Evolutionary conservation across 1,140 invertebrate genomes (phyloP).

Genomic region (Panulirus ornatus): DNA sequence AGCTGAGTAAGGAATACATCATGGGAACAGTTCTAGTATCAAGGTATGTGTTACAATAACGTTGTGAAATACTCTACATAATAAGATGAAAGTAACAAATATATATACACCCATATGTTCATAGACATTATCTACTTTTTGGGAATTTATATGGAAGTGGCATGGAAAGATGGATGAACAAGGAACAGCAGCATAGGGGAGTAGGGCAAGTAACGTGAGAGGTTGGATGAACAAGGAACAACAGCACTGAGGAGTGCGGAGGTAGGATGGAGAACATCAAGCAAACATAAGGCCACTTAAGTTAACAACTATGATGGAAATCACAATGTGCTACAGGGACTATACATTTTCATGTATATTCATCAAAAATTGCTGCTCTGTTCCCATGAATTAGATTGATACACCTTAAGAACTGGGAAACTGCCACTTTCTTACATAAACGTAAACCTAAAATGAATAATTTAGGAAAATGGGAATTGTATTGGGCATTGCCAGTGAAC

Average conservation of each 20-base stretch:
- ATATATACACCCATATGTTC: slow-evolving; percentile 34
- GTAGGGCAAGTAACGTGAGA: background rate
- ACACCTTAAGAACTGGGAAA: too few species aligned
- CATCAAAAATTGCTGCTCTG: too few species aligned
- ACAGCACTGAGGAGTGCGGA: background rate
- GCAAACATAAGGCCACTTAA: background rate
- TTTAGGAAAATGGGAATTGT: too few species aligned
- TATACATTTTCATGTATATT: too few species aligned
- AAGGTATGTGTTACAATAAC: background rate
- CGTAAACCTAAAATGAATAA: too few species aligned
- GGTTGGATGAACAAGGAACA: background rate
- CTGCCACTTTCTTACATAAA: too few species aligned
- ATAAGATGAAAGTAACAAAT: slow-evolving; percentile 2
- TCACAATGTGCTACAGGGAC: too few species aligned
- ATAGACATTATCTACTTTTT: slow-evolving; percentile 2
- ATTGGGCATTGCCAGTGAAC: too few species aligned
- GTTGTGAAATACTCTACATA: background rate
- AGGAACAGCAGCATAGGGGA: background rate
- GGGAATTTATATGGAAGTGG: too few species aligned
- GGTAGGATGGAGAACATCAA: background rate
- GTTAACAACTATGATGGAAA: too few species aligned
- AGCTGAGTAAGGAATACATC: background rate
- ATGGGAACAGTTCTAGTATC: background rate
- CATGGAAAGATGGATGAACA: background rate
- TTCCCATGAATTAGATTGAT: too few species aligned